Evolutionary conservation across 2,113 vertebrate species (phyloP).

Genomic region (Canis aureus): DNA sequence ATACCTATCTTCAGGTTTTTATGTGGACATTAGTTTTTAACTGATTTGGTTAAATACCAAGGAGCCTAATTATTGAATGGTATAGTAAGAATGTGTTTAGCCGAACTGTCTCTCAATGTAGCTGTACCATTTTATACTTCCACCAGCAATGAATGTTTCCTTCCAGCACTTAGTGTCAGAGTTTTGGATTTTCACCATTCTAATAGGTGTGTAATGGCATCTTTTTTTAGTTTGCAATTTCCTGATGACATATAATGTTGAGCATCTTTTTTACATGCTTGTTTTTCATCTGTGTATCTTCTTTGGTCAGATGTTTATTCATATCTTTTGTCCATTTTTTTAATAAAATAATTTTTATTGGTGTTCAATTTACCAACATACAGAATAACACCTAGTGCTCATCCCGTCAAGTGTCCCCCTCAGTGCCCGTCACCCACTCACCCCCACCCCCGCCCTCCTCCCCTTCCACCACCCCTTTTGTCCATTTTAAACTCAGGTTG

Average conservation of each 20-base stretch:
- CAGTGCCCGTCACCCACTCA: no score
- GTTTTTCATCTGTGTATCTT: background rate
- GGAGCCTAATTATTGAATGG: background rate
- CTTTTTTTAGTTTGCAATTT: background rate
- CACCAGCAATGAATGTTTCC: background rate
- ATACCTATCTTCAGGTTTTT: background rate
- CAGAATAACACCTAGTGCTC: no score
- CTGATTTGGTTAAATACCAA: background rate
- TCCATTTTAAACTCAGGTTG: background rate
- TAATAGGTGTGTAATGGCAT: background rate
- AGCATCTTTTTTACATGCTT: background rate
- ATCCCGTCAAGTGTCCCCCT: no score
- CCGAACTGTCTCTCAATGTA: background rate
- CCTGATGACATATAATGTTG: no score
- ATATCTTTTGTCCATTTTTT: background rate
- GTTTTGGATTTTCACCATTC: background rate
- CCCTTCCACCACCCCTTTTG: background rate
- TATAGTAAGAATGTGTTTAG: background rate
- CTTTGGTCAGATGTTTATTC: background rate
- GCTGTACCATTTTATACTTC: background rate
- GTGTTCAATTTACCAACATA: no score
- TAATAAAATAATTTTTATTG: no score
- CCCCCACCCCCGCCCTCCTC: no score
- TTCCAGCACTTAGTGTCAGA: background rate
- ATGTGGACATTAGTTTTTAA: background rate